These are phyloP conservation scores for Amiota mariae DNA, from an alignment of 2,888 invertebrate species.

Conservation along the genomic window DNA sequence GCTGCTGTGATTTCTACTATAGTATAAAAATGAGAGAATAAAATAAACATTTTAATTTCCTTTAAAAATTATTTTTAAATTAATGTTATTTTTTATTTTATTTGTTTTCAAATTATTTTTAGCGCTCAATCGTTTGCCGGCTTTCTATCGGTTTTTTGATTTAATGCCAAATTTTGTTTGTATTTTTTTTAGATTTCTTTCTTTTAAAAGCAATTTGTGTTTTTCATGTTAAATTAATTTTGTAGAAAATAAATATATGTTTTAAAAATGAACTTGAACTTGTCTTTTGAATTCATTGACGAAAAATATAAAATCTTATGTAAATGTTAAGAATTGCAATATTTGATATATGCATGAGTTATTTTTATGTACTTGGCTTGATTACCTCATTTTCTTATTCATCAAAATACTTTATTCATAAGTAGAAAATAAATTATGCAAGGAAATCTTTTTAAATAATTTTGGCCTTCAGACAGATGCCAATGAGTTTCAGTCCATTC, in stretches of 20 bases:
- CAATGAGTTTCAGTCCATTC: too few relatives aligned
- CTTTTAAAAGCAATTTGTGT: not conserved
- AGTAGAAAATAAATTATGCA: too few relatives aligned
- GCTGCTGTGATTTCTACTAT: not conserved
- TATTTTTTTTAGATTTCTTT: constrained; percentile 30
- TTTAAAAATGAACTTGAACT: constrained; percentile 64
- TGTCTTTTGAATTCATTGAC: constrained; percentile 48
- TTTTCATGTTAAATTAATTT: not conserved
- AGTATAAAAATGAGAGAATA: not conserved
- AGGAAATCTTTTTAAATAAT: too few relatives aligned
- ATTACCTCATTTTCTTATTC: too few relatives aligned
- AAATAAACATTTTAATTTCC: constrained; percentile 17
- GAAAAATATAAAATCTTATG: constrained; percentile 4
- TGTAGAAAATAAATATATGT: not conserved
- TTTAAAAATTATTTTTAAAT: constrained; percentile 8
- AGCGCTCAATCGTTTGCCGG: not conserved
- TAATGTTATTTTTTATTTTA: not conserved
- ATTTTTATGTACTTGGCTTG: too few relatives aligned
- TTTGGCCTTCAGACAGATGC: too few relatives aligned
- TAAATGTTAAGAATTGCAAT: too few relatives aligned
- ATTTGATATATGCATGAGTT: too few relatives aligned
- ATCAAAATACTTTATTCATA: too few relatives aligned
- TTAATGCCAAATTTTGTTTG: not conserved
- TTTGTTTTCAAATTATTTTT: not conserved
- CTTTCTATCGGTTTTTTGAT: not conserved